Evolutionary conservation across 2,113 vertebrate genomes (phyloP).

Genomic region (Clinocottus analis): DNA sequence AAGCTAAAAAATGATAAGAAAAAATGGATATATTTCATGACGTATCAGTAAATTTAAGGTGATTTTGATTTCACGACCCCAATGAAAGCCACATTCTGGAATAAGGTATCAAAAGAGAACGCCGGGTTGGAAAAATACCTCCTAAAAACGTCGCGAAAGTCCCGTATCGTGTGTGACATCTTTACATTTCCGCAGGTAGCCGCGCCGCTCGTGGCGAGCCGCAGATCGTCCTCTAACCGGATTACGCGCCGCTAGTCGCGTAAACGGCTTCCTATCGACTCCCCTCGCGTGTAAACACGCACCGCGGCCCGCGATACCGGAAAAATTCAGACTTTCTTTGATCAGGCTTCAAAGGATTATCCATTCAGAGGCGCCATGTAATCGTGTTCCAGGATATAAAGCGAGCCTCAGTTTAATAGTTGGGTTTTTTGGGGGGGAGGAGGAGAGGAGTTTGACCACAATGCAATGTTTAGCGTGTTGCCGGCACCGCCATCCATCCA

Average conservation of each 20-base stretch:
- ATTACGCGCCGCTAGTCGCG: conserved; percentile 62
- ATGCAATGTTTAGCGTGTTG: conserved; percentile 25
- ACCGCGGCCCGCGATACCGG: conserved; percentile 47
- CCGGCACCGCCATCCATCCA: conserved; percentile 9
- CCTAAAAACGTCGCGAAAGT: no score
- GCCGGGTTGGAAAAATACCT: neutral
- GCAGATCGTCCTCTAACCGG: conserved; percentile 41
- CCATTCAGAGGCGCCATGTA: conserved; percentile 51
- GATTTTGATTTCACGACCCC: neutral
- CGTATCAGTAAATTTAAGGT: neutral
- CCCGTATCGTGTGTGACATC: no score
- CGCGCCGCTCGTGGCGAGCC: neutral
- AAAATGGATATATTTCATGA: neutral
- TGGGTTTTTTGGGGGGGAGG: conserved; percentile 28
- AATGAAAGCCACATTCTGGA: neutral
- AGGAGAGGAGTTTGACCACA: conserved; percentile 32
- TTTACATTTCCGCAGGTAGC: no score
- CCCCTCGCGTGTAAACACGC: conserved; percentile 53
- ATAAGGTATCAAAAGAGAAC: neutral
- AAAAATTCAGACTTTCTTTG: conserved; percentile 66
- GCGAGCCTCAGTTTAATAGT: conserved; percentile 44
- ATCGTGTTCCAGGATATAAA: conserved; percentile 55
- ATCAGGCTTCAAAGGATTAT: conserved; percentile 72
- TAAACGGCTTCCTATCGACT: conserved; percentile 63
- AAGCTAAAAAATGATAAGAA: neutral